Conservation (phyloP, 2,888 invertebrate species). For the Napeogenes sylphis region DNA sequence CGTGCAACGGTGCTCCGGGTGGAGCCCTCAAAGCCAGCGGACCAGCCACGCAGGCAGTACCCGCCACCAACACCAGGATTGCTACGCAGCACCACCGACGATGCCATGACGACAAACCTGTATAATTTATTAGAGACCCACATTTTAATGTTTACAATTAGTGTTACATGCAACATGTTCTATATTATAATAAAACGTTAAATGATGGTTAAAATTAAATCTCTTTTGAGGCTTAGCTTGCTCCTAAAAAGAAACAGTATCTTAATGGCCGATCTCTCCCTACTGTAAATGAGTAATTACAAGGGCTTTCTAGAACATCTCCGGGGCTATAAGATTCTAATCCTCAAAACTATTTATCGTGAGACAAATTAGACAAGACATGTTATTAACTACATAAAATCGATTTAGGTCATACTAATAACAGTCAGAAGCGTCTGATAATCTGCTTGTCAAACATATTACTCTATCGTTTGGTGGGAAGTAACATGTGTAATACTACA, state of each 20-base stretch:
- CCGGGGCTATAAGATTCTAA: neutral
- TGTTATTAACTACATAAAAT: slow-evolving; percentile 25
- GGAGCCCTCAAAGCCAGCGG: slow-evolving; percentile 87
- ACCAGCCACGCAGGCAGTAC: slow-evolving; percentile 88
- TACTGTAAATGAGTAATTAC: neutral
- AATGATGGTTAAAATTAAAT: no score
- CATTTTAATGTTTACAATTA: neutral
- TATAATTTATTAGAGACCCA: neutral
- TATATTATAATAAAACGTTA: no score
- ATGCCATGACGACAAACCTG: slow-evolving; percentile 69
- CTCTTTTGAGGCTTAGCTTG: no score
- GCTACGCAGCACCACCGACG: slow-evolving; percentile 88
- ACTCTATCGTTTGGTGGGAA: slow-evolving; percentile 17
- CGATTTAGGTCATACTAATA: slow-evolving; percentile 51
- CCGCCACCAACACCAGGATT: slow-evolving; percentile 85
- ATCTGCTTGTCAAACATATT: slow-evolving; percentile 56
- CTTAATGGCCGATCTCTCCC: neutral
- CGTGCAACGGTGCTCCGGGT: slow-evolving; percentile 86
- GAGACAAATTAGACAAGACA: slow-evolving; percentile 33
- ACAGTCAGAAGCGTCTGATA: slow-evolving; percentile 50
- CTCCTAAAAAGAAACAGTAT: neutral
- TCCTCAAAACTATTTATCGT: slow-evolving; percentile 20
- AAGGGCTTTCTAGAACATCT: neutral
- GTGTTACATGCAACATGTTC: no score
- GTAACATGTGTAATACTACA: slow-evolving; percentile 11